Evolutionary conservation across 2,888 invertebrate genomes (phyloP).

Genomic region (Rhagium mordax): DNA sequence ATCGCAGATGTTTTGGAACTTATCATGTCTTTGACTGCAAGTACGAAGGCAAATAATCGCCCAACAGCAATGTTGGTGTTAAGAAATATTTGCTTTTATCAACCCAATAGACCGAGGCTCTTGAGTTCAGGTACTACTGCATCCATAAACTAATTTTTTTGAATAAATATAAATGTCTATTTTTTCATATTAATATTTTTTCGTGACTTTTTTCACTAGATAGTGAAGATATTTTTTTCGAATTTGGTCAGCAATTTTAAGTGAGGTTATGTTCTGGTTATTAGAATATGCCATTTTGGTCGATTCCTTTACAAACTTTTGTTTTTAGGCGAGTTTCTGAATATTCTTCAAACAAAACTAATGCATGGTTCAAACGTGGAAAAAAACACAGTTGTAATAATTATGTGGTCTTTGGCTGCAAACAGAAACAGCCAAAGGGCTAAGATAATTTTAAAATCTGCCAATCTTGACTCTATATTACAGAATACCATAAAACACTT

Average conservation of each 20-base stretch:
- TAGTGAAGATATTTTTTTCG: too few relatives aligned
- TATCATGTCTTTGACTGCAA: constrained; percentile 62
- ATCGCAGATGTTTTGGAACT: constrained; percentile 66
- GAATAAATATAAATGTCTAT: too few relatives aligned
- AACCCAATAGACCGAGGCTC: constrained; percentile 72
- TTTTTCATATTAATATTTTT: too few relatives aligned
- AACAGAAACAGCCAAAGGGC: constrained; percentile 83
- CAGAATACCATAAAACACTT: constrained; percentile 70
- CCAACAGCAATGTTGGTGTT: constrained; percentile 70
- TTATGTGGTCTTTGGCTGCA: constrained; percentile 79
- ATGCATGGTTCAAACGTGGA: constrained; percentile 68
- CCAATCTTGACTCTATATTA: constrained; percentile 70
- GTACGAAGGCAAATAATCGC: constrained; percentile 60
- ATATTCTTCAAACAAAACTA: constrained; percentile 69
- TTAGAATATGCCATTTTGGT: too few relatives aligned
- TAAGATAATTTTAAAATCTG: constrained; percentile 72
- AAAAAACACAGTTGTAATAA: constrained; percentile 71
- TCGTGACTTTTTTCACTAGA: too few relatives aligned
- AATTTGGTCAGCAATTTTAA: too few relatives aligned
- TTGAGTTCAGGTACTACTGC: constrained; percentile 70
- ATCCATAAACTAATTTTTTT: neutral
- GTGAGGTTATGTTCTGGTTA: neutral
- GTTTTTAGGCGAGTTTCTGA: constrained; percentile 71
- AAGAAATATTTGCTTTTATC: constrained; percentile 74
- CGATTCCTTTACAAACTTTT: neutral